Evolutionary conservation across 2,113 vertebrate species (phyloP).

Genomic region (Kobus ellipsiprymnus): DNA sequence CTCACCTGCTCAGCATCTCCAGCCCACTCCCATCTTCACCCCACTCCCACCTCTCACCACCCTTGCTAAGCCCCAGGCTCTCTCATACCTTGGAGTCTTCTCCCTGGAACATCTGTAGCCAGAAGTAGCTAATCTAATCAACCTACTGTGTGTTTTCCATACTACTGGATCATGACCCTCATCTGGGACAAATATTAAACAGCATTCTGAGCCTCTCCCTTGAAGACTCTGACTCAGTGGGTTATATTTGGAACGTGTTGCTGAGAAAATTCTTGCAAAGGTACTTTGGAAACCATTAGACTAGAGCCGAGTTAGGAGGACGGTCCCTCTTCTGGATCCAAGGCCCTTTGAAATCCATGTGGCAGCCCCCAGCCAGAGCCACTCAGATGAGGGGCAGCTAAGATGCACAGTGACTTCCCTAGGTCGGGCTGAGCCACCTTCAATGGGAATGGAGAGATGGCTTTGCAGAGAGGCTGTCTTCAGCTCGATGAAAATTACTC

Average conservation of each 20-base stretch:
- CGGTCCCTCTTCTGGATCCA: not conserved
- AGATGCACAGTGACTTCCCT: not conserved
- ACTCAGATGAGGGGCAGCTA: not conserved
- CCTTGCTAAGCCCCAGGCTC: not conserved
- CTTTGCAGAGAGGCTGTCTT: not conserved
- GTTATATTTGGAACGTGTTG: not conserved
- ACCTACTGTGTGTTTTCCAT: not conserved
- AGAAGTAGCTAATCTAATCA: not conserved
- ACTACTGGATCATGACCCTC: not conserved
- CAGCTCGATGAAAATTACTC: too few species aligned
- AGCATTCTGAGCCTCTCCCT: not conserved
- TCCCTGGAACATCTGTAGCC: not conserved
- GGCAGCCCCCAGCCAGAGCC: not conserved
- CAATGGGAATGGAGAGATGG: rapidly evolving
- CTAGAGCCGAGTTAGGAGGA: not conserved
- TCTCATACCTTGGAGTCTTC: not conserved
- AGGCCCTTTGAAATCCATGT: not conserved
- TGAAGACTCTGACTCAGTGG: not conserved
- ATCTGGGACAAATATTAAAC: not conserved
- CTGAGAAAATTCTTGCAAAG: not conserved
- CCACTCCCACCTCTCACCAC: not conserved
- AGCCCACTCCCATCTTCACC: not conserved
- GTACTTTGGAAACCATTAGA: not conserved
- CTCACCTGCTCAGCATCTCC: not conserved
- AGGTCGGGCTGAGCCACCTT: not conserved